Evolutionary conservation across 2,113 vertebrate species (phyloP), one percentile per base, ranked within the genome.

Genomic region (Dolichallabes microphthalmus): DNA sequence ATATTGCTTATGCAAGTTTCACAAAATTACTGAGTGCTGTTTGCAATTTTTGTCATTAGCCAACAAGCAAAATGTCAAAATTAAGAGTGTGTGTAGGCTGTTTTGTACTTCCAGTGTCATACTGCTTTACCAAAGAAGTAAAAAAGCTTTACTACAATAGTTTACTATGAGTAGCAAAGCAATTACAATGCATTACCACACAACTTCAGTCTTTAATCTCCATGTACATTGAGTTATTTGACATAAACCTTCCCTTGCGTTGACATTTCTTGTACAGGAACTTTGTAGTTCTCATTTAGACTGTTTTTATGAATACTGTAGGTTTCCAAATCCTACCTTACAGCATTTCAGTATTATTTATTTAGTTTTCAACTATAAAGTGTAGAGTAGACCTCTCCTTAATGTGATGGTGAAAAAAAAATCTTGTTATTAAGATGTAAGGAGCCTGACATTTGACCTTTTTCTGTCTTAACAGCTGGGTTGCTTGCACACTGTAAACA

Each of bases 401-500:
- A 19, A 45, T 68, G n/a, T 64, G 3, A 45, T 53, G 45, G 27
- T 55, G 14, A 57, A 79, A 75, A 50, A 75, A 35, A 57, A 27
- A 20, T 11, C 32, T 12, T 25, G 27, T 58, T 35, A 58, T 78
- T 58, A 60, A 60, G 12, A 22, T 30, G 63, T 55, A 66, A 32
- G 7, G 61, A 71, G 64, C 60, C 53, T 73, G 27, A 71, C 64
- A 68, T 82, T 58, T 71, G 52, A 39, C 50, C 45, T 58, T 20
- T 11, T 27, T 53, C 50, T 82, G 50, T 69, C 22, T 81, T 13
- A 69, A 61, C 58, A 82, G 39, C 30, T 82, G 80, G n/a, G 30
- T 25, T 32, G 52, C 45, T 69, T 55, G 52, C 27, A 69, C 8
- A 82, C 69, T 53, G 66, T 55, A 83, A 83, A 73, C 64, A 78